Evolutionary conservation across 2,888 invertebrate genomes (phyloP).

Genomic region (Drosophila paramelanica): DNA sequence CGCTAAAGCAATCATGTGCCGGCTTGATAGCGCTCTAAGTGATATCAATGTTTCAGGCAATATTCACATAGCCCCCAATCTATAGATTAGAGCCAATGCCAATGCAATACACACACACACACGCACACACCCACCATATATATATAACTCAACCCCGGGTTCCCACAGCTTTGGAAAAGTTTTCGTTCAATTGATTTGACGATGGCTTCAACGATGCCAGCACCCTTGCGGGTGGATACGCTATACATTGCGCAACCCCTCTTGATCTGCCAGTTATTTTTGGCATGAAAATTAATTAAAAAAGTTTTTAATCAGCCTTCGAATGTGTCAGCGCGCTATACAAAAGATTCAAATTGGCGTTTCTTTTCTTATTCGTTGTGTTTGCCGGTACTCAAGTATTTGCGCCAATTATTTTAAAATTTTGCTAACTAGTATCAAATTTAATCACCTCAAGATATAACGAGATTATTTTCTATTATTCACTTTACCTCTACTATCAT

Average conservation of each 20-base stretch:
- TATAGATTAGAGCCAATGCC: conserved; percentile 23
- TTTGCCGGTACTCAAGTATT: not conserved
- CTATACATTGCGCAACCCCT: conserved; percentile 22
- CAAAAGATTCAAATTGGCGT: conserved; percentile 31
- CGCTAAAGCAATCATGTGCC: conserved; percentile 31
- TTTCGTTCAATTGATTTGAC: conserved; percentile 60
- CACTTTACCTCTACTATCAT: not conserved
- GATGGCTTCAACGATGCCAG: conserved; percentile 13
- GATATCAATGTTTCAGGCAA: conserved; percentile 37
- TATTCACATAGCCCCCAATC: conserved; percentile 28
- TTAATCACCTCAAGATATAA: not conserved
- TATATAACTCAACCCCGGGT: not conserved
- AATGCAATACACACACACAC: conserved; percentile 4
- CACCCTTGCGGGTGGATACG: conserved; percentile 1
- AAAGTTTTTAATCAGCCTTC: conserved; percentile 80
- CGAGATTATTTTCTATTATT: not conserved
- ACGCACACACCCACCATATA: too few species aligned
- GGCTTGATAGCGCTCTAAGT: conserved; percentile 19
- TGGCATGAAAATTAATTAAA: conserved; percentile 82
- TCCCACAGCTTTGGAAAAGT: conserved; percentile 30
- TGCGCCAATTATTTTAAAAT: conserved; percentile 10
- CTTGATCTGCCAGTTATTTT: conserved; percentile 39
- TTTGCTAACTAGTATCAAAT: not conserved
- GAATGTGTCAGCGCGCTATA: conserved; percentile 62
- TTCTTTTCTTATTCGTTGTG: not conserved